Base-by-base conservation (phyloP, 2,113 vertebrate genomes). In the Boulengeromyrus knoepffleri region DNA sequence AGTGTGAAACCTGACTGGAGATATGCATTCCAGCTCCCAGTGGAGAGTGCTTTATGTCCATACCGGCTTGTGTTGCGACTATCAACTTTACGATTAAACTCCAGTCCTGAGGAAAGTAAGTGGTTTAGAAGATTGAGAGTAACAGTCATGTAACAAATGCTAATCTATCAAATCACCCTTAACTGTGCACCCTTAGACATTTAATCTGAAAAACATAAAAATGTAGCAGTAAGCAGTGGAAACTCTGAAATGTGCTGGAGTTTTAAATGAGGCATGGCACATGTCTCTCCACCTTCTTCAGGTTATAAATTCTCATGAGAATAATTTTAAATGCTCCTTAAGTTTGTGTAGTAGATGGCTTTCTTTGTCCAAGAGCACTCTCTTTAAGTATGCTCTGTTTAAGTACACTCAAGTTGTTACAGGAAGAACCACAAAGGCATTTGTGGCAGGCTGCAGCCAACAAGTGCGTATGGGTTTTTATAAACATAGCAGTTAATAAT, bases 141-240 rank as follows among this genome's bases (percentile, higher is more conserved):
- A 89, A 88, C 91, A 92, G 92, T 94, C 91, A 46, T 47, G 88
- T 91, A 92, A 66, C 83, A 91, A 90, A 88, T 53, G 46, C 90
- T 92, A 66, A 92, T 47, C 45, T 46, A 46, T 84, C 80, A 84
- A 84, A 84, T 42, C 42, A 45, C 17, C 7, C 17, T 21, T 90
- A 5, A 39, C 52, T 88, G 27, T 52, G 58, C 52, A 56, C 24
- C 49, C 1, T 87, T 49, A 50, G 39, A n/a, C 10, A 46, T 7
- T 19, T 46, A 21, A 87, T 36, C n/a, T 87, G 46, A 52, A 6
- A 87, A 50, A 87, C n/a, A 53, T n/a, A 52, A 31, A 52, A 87
- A 49, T 50, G 85, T 52, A 49, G 80, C 21, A 24, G 24, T 46
- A 85, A 85, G 39, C 45, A 85, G 3, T 85, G 83, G 45, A 85